These are phyloP conservation scores for Cheirogaleus major DNA, from an alignment of 2,797 vertebrate species.

Conservation along the genomic window DNA sequence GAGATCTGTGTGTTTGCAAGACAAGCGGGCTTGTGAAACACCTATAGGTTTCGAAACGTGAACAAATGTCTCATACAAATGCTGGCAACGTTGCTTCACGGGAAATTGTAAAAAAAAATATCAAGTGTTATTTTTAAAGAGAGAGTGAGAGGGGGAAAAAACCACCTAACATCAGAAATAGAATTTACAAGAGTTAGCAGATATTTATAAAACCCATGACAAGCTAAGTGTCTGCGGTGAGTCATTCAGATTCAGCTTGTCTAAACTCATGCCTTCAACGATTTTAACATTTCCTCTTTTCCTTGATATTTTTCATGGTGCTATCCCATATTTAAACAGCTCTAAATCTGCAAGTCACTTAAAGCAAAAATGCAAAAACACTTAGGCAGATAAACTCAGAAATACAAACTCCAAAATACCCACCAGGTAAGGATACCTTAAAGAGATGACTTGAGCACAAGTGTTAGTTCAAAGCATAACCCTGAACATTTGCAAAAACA, in stretches of 20 bases:
- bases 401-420: not conserved
- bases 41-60: rapidly evolving
- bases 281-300: conserved; percentile 44
- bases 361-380: not conserved
- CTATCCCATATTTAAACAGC: not conserved
- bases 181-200: not conserved
- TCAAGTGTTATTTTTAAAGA: not conserved
- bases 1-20: rapidly evolving
- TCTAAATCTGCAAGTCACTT: not conserved
- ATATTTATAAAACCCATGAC: not conserved
- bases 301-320: not conserved
- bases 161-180: not conserved
- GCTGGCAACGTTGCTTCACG: not conserved
- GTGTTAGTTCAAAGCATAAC: too few species aligned
- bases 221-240: not conserved
- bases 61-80: not conserved
- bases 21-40: rapidly evolving
- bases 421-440: too few species aligned
- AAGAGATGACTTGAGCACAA: not conserved
- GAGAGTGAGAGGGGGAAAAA: rapidly evolving
- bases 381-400: not conserved
- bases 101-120: not conserved
- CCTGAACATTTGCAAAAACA: not conserved
- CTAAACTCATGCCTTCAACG: not conserved
- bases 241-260: conserved; percentile 38